phyloP scores from a whole-genome alignment of 1,140 invertebrate species.

The Neomicropteryx cornuta region DNA sequence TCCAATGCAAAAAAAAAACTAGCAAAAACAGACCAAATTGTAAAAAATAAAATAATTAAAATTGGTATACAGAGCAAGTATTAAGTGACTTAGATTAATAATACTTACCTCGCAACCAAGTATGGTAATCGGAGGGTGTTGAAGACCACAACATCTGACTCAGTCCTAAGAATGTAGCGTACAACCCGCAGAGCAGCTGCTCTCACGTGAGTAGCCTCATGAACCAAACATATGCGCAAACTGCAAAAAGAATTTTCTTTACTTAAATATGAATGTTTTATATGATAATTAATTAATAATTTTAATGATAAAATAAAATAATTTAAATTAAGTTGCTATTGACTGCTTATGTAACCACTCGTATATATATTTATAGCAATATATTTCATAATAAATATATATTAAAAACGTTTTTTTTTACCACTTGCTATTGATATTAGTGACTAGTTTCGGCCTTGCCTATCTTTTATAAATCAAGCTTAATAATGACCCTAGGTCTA shows the following conservation, averaged over 20 bases:
- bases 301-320: conserved; percentile 5
- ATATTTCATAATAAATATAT: background rate
- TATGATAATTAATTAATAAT: conserved; percentile 6
- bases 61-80: background rate
- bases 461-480: no score
- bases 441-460: background rate
- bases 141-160: conserved; percentile 65
- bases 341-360: background rate
- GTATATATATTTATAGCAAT: background rate
- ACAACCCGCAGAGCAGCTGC: conserved; percentile 77
- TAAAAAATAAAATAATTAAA: no score
- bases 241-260: conserved; percentile 43
- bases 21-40: no score
- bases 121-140: conserved; percentile 72
- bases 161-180: conserved; percentile 68
- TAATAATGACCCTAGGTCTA: conserved; percentile 7
- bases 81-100: background rate
- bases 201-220: conserved; percentile 80
- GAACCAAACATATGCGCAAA: conserved; percentile 68
- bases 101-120: conserved; percentile 57
- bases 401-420: conserved; percentile 1
- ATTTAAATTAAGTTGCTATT: background rate
- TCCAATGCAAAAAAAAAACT: no score
- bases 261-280: conserved; percentile 12
- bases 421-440: conserved; percentile 1